Evolutionary conservation across 1,140 invertebrate species (phyloP).

Genomic region (Lineus longissimus): DNA sequence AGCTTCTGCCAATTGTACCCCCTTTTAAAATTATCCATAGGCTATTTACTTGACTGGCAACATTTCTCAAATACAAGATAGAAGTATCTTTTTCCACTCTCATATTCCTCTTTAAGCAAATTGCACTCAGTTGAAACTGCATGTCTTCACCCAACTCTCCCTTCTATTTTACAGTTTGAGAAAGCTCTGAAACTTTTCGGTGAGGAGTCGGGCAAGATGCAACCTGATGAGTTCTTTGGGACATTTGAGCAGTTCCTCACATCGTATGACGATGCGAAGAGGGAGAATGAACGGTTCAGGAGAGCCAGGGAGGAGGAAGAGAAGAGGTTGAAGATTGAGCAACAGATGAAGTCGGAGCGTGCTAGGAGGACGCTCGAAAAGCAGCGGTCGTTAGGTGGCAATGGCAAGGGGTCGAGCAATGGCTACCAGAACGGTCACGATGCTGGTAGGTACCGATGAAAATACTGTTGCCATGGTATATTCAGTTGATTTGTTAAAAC

Average conservation of each 20-base stretch:
- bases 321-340: constrained; percentile 82
- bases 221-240: constrained; percentile 95
- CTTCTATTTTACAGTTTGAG: constrained; percentile 64
- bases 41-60: too few species aligned
- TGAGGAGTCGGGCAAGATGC: constrained; percentile 78
- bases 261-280: constrained; percentile 77
- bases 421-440: constrained; percentile 17
- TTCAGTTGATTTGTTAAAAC: too few species aligned
- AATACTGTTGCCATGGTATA: too few species aligned
- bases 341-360: constrained; percentile 41
- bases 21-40: too few species aligned
- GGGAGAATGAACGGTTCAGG: constrained; percentile 82
- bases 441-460: too few species aligned
- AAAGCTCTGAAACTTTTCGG: constrained; percentile 83
- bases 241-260: constrained; percentile 87
- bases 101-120: too few species aligned
- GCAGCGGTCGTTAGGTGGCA: not conserved
- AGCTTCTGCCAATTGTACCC: too few species aligned
- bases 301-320: constrained; percentile 87
- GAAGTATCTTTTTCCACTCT: too few species aligned
- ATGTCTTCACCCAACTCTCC: too few species aligned
- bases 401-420: constrained; percentile 8
- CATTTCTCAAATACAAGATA: too few species aligned
- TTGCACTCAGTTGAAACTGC: too few species aligned
- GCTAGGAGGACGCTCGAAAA: constrained; percentile 9